phyloP scores from a whole-genome alignment of 2,888 invertebrate genomes.

The Scelioninae gen. 1 region DNA sequence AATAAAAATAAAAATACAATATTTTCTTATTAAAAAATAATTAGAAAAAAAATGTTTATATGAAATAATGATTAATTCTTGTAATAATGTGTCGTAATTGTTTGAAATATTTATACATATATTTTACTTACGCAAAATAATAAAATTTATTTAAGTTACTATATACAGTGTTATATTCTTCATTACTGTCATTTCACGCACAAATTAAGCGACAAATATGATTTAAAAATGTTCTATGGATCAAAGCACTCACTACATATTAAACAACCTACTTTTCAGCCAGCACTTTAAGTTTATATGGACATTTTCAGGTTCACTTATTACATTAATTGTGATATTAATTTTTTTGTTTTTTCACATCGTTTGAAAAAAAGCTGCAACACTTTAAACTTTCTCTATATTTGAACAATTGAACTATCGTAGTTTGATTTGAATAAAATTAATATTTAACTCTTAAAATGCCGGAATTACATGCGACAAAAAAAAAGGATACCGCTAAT shows the following conservation, averaged over 20 bases:
- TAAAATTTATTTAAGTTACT: neutral
- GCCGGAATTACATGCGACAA: neutral
- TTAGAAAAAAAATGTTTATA: no score
- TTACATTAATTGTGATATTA: neutral
- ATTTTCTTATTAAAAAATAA: no score
- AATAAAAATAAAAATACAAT: no score
- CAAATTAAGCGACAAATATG: neutral
- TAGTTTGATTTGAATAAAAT: conserved; percentile 6
- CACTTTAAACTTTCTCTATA: conserved; percentile 8
- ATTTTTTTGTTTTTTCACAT: conserved; percentile 6
- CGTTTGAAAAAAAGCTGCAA: conserved; percentile 5
- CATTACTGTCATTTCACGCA: conserved; percentile 1
- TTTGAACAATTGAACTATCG: conserved; percentile 7
- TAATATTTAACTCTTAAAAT: conserved; percentile 14
- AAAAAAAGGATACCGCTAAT: conserved; percentile 9
- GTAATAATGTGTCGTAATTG: no score
- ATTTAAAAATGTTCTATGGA: conserved; percentile 12
- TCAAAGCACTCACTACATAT: conserved; percentile 16
- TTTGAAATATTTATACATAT: neutral
- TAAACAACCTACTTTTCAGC: conserved; percentile 17
- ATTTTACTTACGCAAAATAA: neutral
- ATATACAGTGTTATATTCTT: neutral
- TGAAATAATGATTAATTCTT: no score
- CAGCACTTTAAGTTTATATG: neutral
- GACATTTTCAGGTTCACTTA: neutral